Evolutionary conservation across 2,797 vertebrate genomes (phyloP).

Genomic region (Alectoris magna): DNA sequence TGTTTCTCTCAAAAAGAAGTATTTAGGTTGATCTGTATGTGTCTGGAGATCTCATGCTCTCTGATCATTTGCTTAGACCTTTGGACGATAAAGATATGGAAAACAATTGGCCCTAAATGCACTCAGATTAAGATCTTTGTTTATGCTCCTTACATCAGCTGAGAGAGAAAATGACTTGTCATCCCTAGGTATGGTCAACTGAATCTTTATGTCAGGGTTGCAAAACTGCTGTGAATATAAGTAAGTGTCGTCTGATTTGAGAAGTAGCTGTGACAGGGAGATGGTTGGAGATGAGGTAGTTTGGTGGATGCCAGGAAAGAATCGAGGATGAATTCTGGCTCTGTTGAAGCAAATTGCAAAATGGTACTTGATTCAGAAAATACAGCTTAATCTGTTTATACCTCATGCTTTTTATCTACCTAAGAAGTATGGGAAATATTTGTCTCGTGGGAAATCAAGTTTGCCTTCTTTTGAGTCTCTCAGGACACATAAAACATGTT

Average conservation of each 20-base stretch:
- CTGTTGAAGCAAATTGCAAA: not conserved
- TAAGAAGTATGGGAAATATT: not conserved
- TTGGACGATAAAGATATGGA: not conserved
- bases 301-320: not conserved
- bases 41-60: not conserved
- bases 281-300: not conserved
- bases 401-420: not conserved
- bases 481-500: not conserved
- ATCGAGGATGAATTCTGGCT: not conserved
- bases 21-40: not conserved
- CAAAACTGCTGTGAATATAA: not conserved
- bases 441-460: conserved; percentile 7
- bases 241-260: not conserved
- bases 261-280: not conserved
- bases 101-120: not conserved
- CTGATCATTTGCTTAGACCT: not conserved
- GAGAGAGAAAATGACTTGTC: not conserved
- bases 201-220: not conserved
- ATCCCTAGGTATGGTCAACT: not conserved
- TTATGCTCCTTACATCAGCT: not conserved
- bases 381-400: not conserved
- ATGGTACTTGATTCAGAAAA: not conserved
- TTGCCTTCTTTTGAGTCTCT: not conserved
- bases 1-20: not conserved
- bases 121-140: not conserved